Evolutionary conservation across 2,888 invertebrate genomes (phyloP), one percentile per base, ranked within the genome.

Genomic region (Frankliniella fusca): DNA sequence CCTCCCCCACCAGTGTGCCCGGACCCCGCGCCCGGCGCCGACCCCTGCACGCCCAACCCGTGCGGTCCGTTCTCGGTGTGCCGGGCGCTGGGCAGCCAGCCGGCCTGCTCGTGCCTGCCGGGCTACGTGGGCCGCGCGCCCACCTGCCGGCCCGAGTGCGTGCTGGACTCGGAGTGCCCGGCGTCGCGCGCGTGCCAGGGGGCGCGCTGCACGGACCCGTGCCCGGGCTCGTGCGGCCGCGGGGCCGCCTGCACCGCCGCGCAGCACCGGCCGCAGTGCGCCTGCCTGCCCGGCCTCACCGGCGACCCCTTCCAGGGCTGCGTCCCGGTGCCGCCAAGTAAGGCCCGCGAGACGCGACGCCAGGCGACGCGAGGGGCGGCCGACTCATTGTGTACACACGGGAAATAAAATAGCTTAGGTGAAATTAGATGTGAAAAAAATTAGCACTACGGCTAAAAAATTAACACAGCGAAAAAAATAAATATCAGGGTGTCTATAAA

Each of bases 21-120:
- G 23, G 70, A 76, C 27, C 70, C 70, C 70, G 23, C 27, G 23
- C 70, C 70, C 23, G 12, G 93, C 93, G 87, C 94, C 94, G 27
- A 92, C 86, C 93, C 93, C 49, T 94, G 93, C 86, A 89, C 91
- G 86, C 92, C 94, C 81, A 93, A 93, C 81, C 94, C 95, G 0
- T 96, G 96, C 85, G 93, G 93, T 70, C 88, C 90, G 83, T 92
- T 92, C 87, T 89, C 92, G 7, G 90, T 90, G 86, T 94, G 94
- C 83, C 83, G 82, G 48, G 87, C 84, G 85, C 82, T 84, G 65
- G 82, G 83, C 28, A 82, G 82, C 23, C 84, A 84, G 80, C 84
- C 85, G 84, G 86, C 83, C 7, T 88, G 88, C 84, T 86, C 87
- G 48, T 88, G 88, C 84, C 85, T 85, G 65, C 84, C 86, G 65